Percentiles rank a stretch among this genome's conserved stretches.
Evolutionary conservation across 2,113 vertebrate genomes (phyloP).

Genomic region (Limanda limanda): DNA sequence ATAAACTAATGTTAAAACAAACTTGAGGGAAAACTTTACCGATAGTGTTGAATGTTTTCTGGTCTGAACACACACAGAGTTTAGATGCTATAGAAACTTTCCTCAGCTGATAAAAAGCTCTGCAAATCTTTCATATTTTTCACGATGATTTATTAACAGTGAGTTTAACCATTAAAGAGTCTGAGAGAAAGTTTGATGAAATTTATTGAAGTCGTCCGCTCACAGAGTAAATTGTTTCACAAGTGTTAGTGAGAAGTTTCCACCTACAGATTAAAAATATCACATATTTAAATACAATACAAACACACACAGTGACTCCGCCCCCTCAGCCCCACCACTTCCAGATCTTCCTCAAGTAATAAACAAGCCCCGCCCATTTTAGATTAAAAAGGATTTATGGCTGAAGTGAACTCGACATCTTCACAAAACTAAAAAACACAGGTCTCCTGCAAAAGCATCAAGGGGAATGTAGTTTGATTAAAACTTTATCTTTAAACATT

Average conservation of each 20-base stretch:
- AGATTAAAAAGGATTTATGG: not conserved
- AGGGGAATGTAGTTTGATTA: slow-evolving; percentile 21
- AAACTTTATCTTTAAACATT: not conserved
- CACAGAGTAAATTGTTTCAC: slow-evolving; percentile 45
- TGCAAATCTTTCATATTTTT: no score
- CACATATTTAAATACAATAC: slow-evolving; percentile 48
- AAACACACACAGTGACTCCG: slow-evolving; percentile 9
- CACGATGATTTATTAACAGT: no score
- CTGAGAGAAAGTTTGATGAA: slow-evolving; percentile 39
- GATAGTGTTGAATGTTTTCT: no score
- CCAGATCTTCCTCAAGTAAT: not conserved
- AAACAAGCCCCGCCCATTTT: not conserved
- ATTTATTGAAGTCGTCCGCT: slow-evolving; percentile 56
- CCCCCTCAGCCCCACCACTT: not conserved
- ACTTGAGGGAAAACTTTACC: no score
- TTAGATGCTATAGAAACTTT: no score
- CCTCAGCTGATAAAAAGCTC: no score
- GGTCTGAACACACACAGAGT: no score
- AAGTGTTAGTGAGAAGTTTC: slow-evolving; percentile 60
- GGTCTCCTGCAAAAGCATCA: slow-evolving; percentile 19
- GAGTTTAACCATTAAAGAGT: not conserved
- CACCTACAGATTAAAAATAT: slow-evolving; percentile 59
- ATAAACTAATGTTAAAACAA: no score
- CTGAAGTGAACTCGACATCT: not conserved
- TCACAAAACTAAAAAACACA: not conserved